A percentile compares a stretch with the other conserved stretches of the same genome.
phyloP scores from a whole-genome alignment of 2,797 vertebrate species.

The Pseudochirops corinnae region DNA sequence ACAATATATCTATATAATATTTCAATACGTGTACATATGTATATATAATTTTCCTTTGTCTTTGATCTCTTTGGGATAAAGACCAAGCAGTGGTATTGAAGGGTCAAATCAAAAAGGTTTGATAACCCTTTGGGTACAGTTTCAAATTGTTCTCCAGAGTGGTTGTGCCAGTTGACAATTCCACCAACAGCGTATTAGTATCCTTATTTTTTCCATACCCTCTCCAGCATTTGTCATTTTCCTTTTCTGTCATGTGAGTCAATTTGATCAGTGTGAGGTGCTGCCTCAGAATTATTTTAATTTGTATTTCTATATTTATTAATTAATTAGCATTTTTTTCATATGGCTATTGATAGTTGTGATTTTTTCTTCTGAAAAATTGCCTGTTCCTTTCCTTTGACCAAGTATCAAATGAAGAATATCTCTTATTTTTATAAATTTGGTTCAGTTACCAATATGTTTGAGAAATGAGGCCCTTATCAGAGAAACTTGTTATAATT shows the following conservation, averaged over 20 bases:
- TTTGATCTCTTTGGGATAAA: too few species aligned
- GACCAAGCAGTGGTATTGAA: too few species aligned
- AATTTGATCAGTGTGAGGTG: not conserved
- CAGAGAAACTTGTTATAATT: not conserved
- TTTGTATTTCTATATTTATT: not conserved
- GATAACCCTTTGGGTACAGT: too few species aligned
- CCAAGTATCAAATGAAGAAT: not conserved
- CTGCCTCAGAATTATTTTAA: not conserved
- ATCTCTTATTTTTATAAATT: not conserved
- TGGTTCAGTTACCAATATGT: not conserved
- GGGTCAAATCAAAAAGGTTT: too few species aligned
- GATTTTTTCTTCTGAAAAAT: not conserved
- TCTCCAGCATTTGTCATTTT: not conserved
- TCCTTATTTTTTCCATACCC: not conserved
- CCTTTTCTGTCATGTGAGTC: not conserved
- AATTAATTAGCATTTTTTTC: not conserved
- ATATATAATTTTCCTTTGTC: too few species aligned
- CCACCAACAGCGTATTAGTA: not conserved
- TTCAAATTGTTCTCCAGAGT: too few species aligned
- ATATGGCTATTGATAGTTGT: not conserved
- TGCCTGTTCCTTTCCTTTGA: not conserved
- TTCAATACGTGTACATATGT: too few species aligned
- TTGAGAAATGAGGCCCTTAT: not conserved
- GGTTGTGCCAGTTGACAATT: not conserved
- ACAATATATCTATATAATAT: too few species aligned